These are phyloP conservation scores for Lepilemur ruficaudatus DNA, from an alignment of 2,797 vertebrate genomes.

Conservation along the genomic window DNA sequence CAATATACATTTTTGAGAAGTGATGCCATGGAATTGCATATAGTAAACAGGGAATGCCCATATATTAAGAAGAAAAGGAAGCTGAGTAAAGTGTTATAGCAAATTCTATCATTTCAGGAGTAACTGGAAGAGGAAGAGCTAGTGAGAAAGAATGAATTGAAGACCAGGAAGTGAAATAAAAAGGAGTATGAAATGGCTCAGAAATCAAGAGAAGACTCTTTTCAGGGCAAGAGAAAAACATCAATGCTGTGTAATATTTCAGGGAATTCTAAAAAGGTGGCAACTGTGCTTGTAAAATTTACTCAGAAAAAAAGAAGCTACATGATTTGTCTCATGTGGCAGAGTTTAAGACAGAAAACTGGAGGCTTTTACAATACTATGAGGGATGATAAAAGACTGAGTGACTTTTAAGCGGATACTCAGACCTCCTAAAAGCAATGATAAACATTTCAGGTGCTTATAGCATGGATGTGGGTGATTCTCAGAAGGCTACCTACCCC, in stretches of 20 bases:
- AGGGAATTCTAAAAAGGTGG: background rate
- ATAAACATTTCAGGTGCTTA: background rate
- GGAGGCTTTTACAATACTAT: background rate
- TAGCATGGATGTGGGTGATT: background rate
- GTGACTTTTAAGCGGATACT: background rate
- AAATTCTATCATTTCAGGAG: background rate
- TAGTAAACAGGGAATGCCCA: background rate
- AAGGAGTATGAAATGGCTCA: background rate
- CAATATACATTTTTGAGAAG: background rate
- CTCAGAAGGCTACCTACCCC: rapidly evolving
- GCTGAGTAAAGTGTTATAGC: background rate
- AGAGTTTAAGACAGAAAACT: background rate
- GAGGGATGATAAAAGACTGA: background rate
- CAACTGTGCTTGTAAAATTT: background rate
- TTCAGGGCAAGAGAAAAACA: background rate
- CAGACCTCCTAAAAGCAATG: background rate
- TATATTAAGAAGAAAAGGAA: background rate
- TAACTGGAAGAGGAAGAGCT: background rate
- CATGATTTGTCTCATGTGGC: background rate
- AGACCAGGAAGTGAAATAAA: background rate
- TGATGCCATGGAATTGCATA: rapidly evolving
- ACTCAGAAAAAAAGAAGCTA: background rate
- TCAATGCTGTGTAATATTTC: background rate
- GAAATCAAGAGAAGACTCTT: background rate
- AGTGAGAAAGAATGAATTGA: background rate